Conservation (phyloP, 2,797 vertebrate genomes). For the Rachycentron canadum region DNA sequence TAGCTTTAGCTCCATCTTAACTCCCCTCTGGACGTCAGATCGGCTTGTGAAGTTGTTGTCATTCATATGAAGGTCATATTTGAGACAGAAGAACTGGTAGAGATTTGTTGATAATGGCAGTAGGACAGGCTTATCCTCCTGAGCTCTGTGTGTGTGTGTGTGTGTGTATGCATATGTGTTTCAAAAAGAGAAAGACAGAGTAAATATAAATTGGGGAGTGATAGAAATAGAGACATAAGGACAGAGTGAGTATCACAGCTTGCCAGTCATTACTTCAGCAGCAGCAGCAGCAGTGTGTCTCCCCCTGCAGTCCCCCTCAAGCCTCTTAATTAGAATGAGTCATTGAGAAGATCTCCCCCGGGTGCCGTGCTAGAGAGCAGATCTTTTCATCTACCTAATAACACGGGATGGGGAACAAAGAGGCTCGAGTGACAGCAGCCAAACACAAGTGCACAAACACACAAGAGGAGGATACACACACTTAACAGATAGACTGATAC, state of each 20-base stretch:
- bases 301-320: constrained; percentile 58
- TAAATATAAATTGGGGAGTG: constrained; percentile 8
- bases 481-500: constrained; percentile 24
- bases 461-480: constrained; percentile 4
- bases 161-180: background rate
- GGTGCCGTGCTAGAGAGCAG: constrained; percentile 65
- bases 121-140: background rate
- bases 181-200: background rate
- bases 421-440: constrained; percentile 66
- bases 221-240: constrained; percentile 26
- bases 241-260: constrained; percentile 46
- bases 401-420: constrained; percentile 55
- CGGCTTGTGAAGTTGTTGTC: background rate
- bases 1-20: background rate
- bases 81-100: background rate
- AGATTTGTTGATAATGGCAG: background rate
- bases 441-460: constrained; percentile 39
- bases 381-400: constrained; percentile 75
- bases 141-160: background rate
- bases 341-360: constrained; percentile 73
- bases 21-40: background rate
- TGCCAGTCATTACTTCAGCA: constrained; percentile 54
- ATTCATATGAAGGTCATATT: background rate
- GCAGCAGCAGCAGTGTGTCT: constrained; percentile 53
- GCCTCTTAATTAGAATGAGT: constrained; percentile 78